Evolutionary conservation across 1,140 invertebrate genomes (phyloP).

Genomic region (Achatina immaculata): DNA sequence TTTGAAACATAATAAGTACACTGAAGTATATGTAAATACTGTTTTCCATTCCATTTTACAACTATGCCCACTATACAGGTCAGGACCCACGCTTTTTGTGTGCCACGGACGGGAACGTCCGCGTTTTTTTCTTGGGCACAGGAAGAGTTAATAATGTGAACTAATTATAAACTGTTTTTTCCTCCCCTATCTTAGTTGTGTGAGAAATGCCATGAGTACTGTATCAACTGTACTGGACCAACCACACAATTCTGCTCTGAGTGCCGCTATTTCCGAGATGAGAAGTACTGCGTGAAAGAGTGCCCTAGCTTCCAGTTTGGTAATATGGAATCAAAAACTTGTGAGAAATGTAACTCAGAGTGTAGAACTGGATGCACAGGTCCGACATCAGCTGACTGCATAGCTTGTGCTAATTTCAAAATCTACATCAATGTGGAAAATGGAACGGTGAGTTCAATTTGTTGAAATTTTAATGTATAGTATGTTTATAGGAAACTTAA

Average conservation of each 20-base stretch:
- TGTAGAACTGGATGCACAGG: slow-evolving; percentile 88
- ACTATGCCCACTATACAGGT: too few relatives aligned
- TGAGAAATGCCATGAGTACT: slow-evolving; percentile 85
- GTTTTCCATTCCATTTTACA: too few relatives aligned
- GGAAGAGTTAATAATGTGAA: too few relatives aligned
- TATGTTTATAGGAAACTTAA: too few relatives aligned
- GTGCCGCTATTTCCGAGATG: slow-evolving; percentile 54
- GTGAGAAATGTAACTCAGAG: slow-evolving; percentile 75
- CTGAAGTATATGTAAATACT: too few relatives aligned
- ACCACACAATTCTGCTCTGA: slow-evolving; percentile 49
- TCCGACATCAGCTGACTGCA: slow-evolving; percentile 82
- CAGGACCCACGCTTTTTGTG: too few relatives aligned
- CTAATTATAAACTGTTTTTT: too few relatives aligned
- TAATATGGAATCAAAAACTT: slow-evolving; percentile 40
- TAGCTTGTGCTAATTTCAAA: slow-evolving; percentile 87
- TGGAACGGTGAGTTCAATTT: slow-evolving; percentile 43
- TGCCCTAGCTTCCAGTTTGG: slow-evolving; percentile 73
- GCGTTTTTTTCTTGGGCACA: too few relatives aligned
- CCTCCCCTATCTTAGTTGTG: slow-evolving; percentile 53
- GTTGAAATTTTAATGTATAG: too few relatives aligned
- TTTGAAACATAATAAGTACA: too few relatives aligned
- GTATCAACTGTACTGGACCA: slow-evolving; percentile 87
- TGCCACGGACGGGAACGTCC: too few relatives aligned
- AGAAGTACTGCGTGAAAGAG: slow-evolving; percentile 78
- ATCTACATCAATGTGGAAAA: slow-evolving; percentile 76